These are phyloP conservation scores for Suncus etruscus DNA, from an alignment of 2,113 vertebrate species.

Conservation along the genomic window DNA sequence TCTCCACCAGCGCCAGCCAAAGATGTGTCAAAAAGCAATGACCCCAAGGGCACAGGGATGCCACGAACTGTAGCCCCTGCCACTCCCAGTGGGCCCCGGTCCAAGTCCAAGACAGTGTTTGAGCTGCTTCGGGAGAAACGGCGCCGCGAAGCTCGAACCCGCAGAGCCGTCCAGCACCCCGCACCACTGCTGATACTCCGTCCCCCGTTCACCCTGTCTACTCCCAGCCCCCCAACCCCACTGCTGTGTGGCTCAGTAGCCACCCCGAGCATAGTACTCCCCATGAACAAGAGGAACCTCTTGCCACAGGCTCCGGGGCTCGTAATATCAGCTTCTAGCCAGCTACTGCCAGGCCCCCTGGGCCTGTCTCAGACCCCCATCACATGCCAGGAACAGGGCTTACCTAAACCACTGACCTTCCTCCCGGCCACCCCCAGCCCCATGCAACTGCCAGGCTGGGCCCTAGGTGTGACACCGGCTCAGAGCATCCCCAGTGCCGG, in stretches of 20 bases:
- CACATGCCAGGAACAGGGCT: neutral
- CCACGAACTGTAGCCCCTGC: neutral
- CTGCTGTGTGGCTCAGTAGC: neutral
- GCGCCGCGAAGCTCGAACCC: constrained; percentile 69
- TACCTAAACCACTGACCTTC: neutral
- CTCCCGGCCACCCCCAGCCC: constrained; percentile 8
- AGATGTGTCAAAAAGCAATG: neutral
- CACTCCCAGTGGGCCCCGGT: constrained; percentile 39
- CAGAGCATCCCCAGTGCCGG: neutral
- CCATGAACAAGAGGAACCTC: neutral
- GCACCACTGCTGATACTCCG: constrained; percentile 78
- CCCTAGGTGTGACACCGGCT: constrained; percentile 62
- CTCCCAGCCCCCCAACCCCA: neutral
- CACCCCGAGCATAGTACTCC: no score
- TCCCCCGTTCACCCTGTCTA: constrained; percentile 6
- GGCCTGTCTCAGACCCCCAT: neutral
- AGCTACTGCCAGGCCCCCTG: neutral
- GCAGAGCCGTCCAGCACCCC: neutral
- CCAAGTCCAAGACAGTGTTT: constrained; percentile 86
- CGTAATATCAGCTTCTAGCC: neutral
- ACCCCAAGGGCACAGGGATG: neutral
- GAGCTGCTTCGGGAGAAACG: constrained; percentile 86
- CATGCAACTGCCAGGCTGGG: neutral
- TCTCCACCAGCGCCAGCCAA: rapidly evolving
- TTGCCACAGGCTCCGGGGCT: neutral